phyloP scores from a whole-genome alignment of 1,140 invertebrate genomes.

The Microplitis demolitor region DNA sequence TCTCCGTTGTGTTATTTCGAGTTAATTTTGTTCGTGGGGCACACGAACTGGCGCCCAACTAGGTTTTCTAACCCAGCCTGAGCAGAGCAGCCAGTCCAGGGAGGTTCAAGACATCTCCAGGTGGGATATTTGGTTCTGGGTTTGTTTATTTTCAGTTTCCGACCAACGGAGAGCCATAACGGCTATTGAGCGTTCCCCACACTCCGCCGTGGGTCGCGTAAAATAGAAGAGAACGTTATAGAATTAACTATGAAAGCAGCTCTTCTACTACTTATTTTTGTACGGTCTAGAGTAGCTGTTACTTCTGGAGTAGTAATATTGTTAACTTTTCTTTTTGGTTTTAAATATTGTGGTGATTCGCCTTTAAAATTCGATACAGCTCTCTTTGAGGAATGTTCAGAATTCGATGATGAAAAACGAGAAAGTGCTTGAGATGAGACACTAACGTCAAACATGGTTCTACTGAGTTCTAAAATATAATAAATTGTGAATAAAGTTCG shows the following conservation, averaged over 20 bases:
- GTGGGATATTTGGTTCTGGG: too few species aligned
- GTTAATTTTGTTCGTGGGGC: too few species aligned
- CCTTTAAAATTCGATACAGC: conserved; percentile 1
- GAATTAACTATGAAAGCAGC: conserved; percentile 30
- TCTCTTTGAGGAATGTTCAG: not conserved
- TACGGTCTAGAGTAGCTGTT: conserved; percentile 32
- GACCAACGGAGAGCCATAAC: too few species aligned
- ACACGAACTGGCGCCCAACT: too few species aligned
- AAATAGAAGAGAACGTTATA: too few species aligned
- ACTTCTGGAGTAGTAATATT: conserved; percentile 29
- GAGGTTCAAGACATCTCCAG: too few species aligned
- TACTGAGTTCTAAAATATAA: conserved; percentile 2
- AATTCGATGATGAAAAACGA: not conserved
- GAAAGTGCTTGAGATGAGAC: not conserved
- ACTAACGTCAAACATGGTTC: not conserved
- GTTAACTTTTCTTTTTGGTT: conserved; percentile 4
- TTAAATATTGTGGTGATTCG: not conserved
- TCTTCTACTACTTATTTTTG: conserved; percentile 26
- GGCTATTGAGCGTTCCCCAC: too few species aligned
- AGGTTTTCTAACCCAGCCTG: too few species aligned
- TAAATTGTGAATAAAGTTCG: not conserved
- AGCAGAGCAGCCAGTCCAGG: too few species aligned
- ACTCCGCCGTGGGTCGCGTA: too few species aligned
- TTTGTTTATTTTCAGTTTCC: too few species aligned
- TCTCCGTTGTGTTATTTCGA: too few species aligned